Evolutionary conservation across 2,113 vertebrate genomes (phyloP).

Genomic region (Plectropomus leopardus): DNA sequence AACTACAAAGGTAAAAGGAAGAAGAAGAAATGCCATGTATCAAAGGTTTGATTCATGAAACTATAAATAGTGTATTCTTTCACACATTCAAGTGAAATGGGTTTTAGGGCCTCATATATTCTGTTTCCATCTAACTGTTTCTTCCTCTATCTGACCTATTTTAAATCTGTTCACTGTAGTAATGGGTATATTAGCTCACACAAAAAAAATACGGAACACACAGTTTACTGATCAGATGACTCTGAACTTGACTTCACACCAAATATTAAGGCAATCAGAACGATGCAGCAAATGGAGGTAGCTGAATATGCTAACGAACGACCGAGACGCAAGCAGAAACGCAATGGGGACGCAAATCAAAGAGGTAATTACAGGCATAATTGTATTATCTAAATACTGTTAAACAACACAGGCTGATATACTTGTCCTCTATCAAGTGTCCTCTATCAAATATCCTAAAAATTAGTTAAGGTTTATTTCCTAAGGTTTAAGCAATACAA

Average conservation of each 20-base stretch:
- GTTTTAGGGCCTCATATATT: background rate
- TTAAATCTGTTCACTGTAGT: background rate
- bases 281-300: conserved; percentile 6
- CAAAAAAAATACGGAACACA: background rate
- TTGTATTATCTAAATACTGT: background rate
- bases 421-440: background rate
- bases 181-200: background rate
- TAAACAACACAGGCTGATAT: background rate
- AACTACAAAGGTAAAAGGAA: background rate
- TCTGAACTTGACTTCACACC: background rate
- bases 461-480: too few species aligned
- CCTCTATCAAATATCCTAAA: too few species aligned
- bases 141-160: background rate
- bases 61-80: background rate
- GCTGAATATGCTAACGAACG: background rate
- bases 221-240: background rate
- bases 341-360: background rate
- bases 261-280: background rate
- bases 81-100: background rate
- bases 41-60: background rate
- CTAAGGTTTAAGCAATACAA: too few species aligned
- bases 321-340: background rate
- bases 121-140: background rate
- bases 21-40: background rate
- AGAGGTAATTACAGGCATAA: conserved; percentile 3